Evolutionary conservation across 2,888 invertebrate species (phyloP).

Genomic region (Dolichomitus sp.): DNA sequence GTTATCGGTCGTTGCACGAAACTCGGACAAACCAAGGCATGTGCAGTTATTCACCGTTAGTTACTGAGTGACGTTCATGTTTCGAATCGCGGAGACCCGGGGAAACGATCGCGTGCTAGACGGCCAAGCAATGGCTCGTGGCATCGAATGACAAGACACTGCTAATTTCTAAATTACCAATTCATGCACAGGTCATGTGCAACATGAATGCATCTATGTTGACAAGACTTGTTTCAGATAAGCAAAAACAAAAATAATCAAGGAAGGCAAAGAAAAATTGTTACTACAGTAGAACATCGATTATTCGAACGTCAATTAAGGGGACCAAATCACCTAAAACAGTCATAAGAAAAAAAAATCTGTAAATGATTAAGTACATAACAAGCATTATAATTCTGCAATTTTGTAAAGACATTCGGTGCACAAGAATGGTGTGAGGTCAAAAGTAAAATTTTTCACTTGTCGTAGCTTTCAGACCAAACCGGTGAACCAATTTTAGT

Average conservation of each 20-base stretch:
- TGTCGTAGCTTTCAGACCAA: too few relatives aligned
- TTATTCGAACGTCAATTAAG: too few relatives aligned
- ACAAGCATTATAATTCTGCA: too few relatives aligned
- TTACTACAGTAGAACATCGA: neutral
- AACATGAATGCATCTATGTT: too few relatives aligned
- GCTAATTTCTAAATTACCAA: slow-evolving; percentile 58
- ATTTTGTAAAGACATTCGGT: too few relatives aligned
- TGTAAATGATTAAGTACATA: too few relatives aligned
- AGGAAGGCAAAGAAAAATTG: neutral
- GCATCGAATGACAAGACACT: slow-evolving; percentile 33
- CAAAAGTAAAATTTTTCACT: too few relatives aligned
- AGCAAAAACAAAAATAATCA: neutral
- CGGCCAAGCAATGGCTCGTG: slow-evolving; percentile 23
- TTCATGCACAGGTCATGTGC: slow-evolving; percentile 34
- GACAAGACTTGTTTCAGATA: neutral
- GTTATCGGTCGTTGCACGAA: slow-evolving; percentile 25
- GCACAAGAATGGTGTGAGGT: too few relatives aligned
- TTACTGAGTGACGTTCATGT: slow-evolving; percentile 34
- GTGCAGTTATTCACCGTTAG: slow-evolving; percentile 60
- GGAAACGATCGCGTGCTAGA: slow-evolving; percentile 30
- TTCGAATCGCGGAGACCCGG: slow-evolving; percentile 5
- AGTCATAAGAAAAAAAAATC: too few relatives aligned
- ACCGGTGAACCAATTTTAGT: too few relatives aligned
- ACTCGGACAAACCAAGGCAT: slow-evolving; percentile 45
- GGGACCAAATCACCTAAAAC: too few relatives aligned